These are phyloP conservation scores for Ellobius talpinus DNA, from an alignment of 2,113 vertebrate genomes.

Conservation along the genomic window DNA sequence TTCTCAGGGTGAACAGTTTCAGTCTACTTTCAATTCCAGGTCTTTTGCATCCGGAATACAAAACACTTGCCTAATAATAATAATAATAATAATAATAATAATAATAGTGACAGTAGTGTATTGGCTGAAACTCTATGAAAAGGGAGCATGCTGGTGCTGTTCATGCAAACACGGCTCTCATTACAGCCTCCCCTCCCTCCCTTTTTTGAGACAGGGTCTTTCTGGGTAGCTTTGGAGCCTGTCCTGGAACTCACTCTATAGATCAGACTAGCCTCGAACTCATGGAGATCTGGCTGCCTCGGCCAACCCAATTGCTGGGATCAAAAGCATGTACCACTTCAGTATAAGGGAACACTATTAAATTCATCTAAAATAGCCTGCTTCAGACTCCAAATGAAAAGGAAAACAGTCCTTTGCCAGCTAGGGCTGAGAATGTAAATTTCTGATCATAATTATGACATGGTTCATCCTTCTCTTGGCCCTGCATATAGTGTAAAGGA, in stretches of 20 bases:
- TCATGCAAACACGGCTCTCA: not conserved
- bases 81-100: too few relatives aligned
- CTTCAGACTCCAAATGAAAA: constrained; percentile 38
- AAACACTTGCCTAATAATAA: not conserved
- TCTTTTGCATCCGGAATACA: not conserved
- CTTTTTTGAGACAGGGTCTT: not conserved
- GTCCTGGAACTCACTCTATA: not conserved
- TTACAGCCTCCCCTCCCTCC: not conserved
- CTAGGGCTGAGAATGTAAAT: not conserved
- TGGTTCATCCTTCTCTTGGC: not conserved
- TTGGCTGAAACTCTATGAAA: constrained; percentile 40
- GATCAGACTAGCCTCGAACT: not conserved
- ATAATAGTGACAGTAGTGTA: not conserved
- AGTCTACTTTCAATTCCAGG: not conserved
- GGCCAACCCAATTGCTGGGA: not conserved
- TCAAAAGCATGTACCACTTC: not conserved
- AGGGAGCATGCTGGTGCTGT: not conserved
- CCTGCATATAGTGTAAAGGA: not conserved
- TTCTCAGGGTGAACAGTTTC: not conserved
- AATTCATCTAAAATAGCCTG: not conserved
- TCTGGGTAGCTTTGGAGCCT: not conserved
- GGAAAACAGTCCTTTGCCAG: not conserved
- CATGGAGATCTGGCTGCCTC: not conserved
- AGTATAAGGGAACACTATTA: not conserved
- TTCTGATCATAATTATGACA: not conserved